phyloP scores from a whole-genome alignment of 2,797 vertebrate species.

The Anomalospiza imberbis region DNA sequence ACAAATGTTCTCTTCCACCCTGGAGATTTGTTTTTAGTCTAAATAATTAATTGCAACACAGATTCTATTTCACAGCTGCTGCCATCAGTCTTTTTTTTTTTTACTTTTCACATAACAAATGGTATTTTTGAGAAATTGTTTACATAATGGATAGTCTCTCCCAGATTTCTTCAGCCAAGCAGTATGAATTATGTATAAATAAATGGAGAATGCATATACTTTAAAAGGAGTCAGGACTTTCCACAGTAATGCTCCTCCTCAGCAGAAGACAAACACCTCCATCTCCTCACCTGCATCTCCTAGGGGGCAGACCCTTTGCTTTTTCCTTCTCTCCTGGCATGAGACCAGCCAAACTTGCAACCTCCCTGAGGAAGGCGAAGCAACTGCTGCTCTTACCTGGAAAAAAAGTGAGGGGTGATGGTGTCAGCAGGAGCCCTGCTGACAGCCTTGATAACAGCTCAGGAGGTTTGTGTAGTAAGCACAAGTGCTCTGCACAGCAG shows the following conservation, averaged over 20 bases:
- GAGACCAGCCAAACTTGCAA: background rate
- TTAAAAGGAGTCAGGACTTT: background rate
- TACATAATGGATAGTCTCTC: background rate
- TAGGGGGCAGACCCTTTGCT: background rate
- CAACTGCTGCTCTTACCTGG: background rate
- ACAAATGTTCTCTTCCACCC: background rate
- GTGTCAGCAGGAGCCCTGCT: background rate
- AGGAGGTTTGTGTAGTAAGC: background rate
- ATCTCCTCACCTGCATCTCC: background rate
- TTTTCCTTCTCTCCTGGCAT: background rate
- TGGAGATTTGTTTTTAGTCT: background rate
- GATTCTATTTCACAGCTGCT: background rate
- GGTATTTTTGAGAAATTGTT: background rate
- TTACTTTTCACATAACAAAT: slow-evolving; percentile 3
- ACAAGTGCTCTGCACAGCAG: background rate
- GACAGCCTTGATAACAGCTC: background rate
- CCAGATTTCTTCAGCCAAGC: background rate
- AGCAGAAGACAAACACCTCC: background rate
- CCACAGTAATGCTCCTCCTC: background rate
- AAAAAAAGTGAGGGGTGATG: background rate
- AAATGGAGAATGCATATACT: background rate
- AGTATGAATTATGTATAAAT: background rate
- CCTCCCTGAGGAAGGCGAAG: background rate
- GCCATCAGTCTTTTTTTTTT: background rate
- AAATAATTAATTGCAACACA: slow-evolving; percentile 11